Evolutionary conservation across 2,113 vertebrate species (phyloP), one percentile per base, ranked within the genome.

Genomic region (Pachypanchax playfairii): DNA sequence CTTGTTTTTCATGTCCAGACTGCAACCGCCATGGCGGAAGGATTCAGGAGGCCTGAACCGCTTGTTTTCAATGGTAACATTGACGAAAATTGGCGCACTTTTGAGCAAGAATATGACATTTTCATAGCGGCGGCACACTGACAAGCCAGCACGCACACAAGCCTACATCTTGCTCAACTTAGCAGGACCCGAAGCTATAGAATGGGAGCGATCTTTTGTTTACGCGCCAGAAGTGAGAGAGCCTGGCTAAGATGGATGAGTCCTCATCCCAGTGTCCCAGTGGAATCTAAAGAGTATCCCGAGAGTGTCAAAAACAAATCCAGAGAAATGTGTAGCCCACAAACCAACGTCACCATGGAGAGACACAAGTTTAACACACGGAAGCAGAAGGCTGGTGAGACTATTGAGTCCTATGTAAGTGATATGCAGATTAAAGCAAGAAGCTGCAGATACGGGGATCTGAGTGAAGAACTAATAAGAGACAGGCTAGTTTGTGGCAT

Each of bases 271-370:
- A n/a, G n/a, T n/a, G 13, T n/a, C 10, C 20, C 52, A 0, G 66
- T 51, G 0, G 48, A 73, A 7, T 73, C 56, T 1, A 70, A 13
- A 25, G 65, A 79, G 24, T 53, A 80, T 22, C 79, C 76, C 0
- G 57, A 72, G 1, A 77, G 69, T 14, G 13, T 85, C 7, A 77
- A 77, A 1, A 65, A 12, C 0, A 82, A 72, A 28, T 74, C 72
- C 20, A 5, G 35, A 1, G 60, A 70, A 18, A 49, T 79, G 4
- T 70, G n/a, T 42, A 70, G 12, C 35, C 65, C 49, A 0, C 31
- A 65, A 43, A 48, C 6, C 1, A 74, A 79, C 1, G 7, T 22
- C 2, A 75, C 6, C 0, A 60, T 73, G 33, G 20, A 73, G 14
- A 38, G 54, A 17, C 33, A 65, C 25, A 43, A 35, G 5, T 50